Conservation (phyloP, 2,888 invertebrate species). For the Theretra japonica region DNA sequence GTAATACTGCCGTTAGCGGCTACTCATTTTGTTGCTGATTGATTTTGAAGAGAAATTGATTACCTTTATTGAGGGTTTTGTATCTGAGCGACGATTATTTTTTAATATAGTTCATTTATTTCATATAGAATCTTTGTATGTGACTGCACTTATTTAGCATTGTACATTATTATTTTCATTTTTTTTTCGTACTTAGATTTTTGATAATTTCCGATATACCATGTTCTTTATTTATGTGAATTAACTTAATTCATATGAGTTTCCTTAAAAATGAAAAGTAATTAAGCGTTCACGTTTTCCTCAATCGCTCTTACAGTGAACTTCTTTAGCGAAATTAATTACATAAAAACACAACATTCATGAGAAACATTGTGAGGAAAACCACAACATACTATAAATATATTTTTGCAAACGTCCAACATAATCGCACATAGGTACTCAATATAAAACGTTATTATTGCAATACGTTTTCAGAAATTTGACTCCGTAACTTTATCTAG, state of each 20-base stretch:
- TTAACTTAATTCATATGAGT: too few species aligned
- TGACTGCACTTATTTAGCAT: too few species aligned
- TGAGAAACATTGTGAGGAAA: conserved; percentile 10
- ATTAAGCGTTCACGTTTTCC: neutral
- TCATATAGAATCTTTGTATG: too few species aligned
- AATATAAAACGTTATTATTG: conserved; percentile 11
- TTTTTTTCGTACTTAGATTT: too few species aligned
- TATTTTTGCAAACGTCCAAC: neutral
- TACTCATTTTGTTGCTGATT: neutral
- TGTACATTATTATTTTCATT: too few species aligned
- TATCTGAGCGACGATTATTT: neutral
- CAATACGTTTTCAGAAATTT: conserved; percentile 10
- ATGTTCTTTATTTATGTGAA: too few species aligned
- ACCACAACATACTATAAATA: conserved; percentile 6
- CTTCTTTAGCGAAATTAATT: neutral
- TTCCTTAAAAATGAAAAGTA: neutral
- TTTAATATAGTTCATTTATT: too few species aligned
- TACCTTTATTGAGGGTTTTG: neutral
- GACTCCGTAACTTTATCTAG: conserved; percentile 13
- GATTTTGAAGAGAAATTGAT: neutral
- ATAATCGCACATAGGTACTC: neutral
- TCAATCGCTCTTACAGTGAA: neutral
- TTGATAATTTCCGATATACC: too few species aligned
- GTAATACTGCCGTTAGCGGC: neutral
- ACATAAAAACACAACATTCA: neutral